Evolutionary conservation across 2,113 vertebrate genomes (phyloP).

Genomic region (Aspidoscelis tigris): DNA sequence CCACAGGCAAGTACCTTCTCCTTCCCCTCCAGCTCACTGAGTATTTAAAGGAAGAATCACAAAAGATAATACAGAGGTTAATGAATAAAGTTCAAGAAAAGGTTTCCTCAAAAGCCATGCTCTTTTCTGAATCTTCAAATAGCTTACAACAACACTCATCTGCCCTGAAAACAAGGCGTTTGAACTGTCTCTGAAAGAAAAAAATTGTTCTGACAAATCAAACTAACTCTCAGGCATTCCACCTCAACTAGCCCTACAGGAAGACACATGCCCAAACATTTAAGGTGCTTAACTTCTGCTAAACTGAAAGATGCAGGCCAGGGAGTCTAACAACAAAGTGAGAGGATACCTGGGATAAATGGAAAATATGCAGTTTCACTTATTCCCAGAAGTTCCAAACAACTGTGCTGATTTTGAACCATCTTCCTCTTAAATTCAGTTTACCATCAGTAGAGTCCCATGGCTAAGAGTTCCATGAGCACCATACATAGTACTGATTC

Average conservation of each 20-base stretch:
- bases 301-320: neutral
- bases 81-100: neutral
- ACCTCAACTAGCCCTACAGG: constrained; percentile 25
- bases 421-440: neutral
- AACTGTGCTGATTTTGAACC: neutral
- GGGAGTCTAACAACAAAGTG: neutral
- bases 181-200: neutral
- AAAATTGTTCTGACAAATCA: neutral
- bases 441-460: neutral
- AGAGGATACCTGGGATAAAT: too few species aligned
- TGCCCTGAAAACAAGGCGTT: neutral
- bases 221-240: neutral
- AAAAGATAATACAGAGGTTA: neutral
- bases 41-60: neutral
- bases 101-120: neutral
- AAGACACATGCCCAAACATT: neutral
- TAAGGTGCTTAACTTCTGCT: neutral
- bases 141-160: neutral
- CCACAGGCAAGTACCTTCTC: neutral
- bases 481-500: neutral
- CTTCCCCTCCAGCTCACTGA: neutral
- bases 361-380: neutral
- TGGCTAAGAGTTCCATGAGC: neutral
- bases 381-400: neutral
- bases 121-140: neutral